phyloP scores from a whole-genome alignment of 2,113 vertebrate genomes.

The Notiomystis cincta region DNA sequence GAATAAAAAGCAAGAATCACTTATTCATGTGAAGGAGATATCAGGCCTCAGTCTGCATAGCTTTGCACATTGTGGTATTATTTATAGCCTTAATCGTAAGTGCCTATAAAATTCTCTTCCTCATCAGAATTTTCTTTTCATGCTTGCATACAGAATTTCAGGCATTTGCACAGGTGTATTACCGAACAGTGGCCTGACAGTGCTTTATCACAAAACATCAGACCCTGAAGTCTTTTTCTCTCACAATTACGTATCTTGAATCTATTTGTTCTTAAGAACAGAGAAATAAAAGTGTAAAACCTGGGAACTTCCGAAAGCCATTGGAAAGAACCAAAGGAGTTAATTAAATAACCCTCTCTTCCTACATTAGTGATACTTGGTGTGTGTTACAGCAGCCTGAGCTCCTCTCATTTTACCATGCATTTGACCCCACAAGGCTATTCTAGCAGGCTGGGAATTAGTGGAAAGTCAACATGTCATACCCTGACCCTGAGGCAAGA shows the following conservation, averaged over 20 bases:
- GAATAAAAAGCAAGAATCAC: constrained; percentile 45
- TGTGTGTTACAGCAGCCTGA: neutral
- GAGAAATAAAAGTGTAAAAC: neutral
- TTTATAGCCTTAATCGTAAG: constrained; percentile 25
- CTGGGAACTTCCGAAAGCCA: neutral
- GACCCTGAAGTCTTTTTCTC: neutral
- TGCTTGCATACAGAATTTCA: neutral
- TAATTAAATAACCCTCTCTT: neutral
- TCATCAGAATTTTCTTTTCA: neutral
- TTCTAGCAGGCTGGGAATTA: neutral
- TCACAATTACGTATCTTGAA: neutral
- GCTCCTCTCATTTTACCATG: neutral
- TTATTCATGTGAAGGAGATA: constrained; percentile 19
- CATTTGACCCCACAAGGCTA: neutral
- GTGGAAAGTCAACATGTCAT: neutral
- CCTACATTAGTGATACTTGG: neutral
- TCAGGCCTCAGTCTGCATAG: neutral
- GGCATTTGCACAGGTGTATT: neutral
- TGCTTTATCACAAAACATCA: neutral
- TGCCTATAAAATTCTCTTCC: neutral
- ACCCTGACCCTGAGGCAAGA: neutral
- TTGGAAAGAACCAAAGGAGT: neutral
- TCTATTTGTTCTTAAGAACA: neutral
- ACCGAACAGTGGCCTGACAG: neutral
- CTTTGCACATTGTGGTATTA: constrained; percentile 9